Base-by-base conservation (phyloP, 2,113 vertebrate genomes). In the Urocolius indicus region DNA sequence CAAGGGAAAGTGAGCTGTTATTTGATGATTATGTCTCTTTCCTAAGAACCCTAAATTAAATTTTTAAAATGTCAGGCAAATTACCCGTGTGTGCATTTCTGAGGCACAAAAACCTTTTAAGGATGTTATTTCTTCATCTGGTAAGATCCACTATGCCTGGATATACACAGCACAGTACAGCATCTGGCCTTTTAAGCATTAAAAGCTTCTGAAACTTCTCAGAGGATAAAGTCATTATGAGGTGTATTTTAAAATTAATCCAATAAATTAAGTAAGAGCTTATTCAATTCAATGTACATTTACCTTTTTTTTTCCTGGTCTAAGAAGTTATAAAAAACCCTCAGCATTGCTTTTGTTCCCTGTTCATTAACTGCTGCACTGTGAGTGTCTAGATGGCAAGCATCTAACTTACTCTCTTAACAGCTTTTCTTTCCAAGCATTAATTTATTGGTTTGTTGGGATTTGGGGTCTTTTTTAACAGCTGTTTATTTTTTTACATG, bases 41-140 rank as follows among this genome's bases (percentile, higher is more conserved):
- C 75, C 59, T 80, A 74, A 93, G 77, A 96, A 93, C 83, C 55
- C 52, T 90, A 95, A 97, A 97, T 97, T 97, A 96, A 95, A 75
- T 94, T 95, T 96, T 92, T 94, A 5, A 96, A 97, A 95, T 97
- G 96, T 91, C 96, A 95, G 78, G 90, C 51, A 96, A 95, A 97
- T 86, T 89, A 78, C 83, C 72, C 59, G 0, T 51, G 54, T 90
- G 74, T 76, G 51, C 45, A n/a, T 92, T 85, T 94, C 90, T 93
- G 54, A 96, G 87, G 24, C 77, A 94, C 76, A 89, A 94, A 95
- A 94, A 43, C 51, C 83, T 95, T 58, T 72, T 18, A 96, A 58
- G 51, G 45, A 75, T 57, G 67, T 84, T 96, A 90, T 95, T 93
- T 92, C 80, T 96, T 89, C 84, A 18, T 92, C 52, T 81, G 49